Evolutionary conservation across 2,113 vertebrate genomes (phyloP).

Genomic region (Cathartes aura): DNA sequence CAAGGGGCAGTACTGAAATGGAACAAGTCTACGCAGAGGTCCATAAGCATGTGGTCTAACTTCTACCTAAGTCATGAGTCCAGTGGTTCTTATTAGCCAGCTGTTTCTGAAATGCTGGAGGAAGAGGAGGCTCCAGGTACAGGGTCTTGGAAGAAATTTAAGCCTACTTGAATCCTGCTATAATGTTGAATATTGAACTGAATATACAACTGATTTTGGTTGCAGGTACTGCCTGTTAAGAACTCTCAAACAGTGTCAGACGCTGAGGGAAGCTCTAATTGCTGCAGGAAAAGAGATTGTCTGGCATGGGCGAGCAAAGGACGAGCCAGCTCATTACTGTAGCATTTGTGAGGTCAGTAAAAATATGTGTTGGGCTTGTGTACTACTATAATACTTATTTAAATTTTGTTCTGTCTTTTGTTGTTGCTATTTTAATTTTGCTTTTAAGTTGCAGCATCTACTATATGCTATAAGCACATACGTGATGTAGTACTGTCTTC

Average conservation of each 20-base stretch:
- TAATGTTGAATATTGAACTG: not conserved
- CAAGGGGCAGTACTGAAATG: not conserved
- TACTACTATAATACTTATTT: not conserved
- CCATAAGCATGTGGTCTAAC: not conserved
- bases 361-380: not conserved
- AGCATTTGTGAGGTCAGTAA: constrained; percentile 95
- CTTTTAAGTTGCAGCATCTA: not conserved
- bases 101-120: not conserved
- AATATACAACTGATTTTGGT: not conserved
- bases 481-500: not conserved
- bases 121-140: not conserved
- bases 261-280: constrained; percentile 91
- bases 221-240: constrained; percentile 95
- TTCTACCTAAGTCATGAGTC: not conserved
- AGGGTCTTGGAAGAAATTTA: not conserved
- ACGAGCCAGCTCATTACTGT: constrained; percentile 98
- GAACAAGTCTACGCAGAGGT: not conserved
- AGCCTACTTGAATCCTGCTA: not conserved
- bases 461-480: not conserved
- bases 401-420: not conserved
- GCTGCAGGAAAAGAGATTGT: constrained; percentile 91
- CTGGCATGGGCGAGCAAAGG: constrained; percentile 91
- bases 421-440: not conserved
- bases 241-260: constrained; percentile 97
- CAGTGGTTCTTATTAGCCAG: not conserved